Conservation (phyloP, 2,113 vertebrate genomes). For the Carassius gibelio region DNA sequence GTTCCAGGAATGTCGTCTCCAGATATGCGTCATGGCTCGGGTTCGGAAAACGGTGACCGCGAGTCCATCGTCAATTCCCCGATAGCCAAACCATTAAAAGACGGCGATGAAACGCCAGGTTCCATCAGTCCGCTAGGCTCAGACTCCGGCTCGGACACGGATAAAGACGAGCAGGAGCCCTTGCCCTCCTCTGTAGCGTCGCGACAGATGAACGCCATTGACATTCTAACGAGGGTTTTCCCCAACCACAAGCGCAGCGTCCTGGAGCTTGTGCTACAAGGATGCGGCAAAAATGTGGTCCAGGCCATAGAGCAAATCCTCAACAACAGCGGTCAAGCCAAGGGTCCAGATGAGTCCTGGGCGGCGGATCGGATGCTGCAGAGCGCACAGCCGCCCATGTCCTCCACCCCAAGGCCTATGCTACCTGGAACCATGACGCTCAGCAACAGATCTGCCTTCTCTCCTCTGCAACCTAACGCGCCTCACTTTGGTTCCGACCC, state of each 20-base stretch:
- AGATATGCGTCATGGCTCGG: constrained; percentile 87
- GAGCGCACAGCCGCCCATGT: constrained; percentile 74
- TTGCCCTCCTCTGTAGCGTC: constrained; percentile 79
- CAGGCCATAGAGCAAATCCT: constrained; percentile 99
- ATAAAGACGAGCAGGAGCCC: constrained; percentile 90
- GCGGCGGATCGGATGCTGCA: constrained; percentile 82
- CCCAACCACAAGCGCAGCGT: constrained; percentile 95
- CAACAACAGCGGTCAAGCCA: constrained; percentile 83
- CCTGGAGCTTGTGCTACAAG: constrained; percentile 94
- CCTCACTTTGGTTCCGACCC: constrained; percentile 92
- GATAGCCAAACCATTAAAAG: constrained; percentile 83
- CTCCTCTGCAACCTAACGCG: constrained; percentile 92
- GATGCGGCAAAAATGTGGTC: constrained; percentile 96
- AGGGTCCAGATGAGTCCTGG: constrained; percentile 81
- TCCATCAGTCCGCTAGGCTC: constrained; percentile 92
- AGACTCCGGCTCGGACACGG: constrained; percentile 92
- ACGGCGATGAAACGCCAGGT: constrained; percentile 85
- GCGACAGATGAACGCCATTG: constrained; percentile 94
- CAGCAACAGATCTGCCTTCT: constrained; percentile 96
- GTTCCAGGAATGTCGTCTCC: constrained; percentile 90
- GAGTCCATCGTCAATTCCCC: constrained; percentile 90
- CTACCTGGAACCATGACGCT: constrained; percentile 91
- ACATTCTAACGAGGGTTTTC: constrained; percentile 96
- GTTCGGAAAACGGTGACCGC: constrained; percentile 93
- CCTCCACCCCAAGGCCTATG: constrained; percentile 85